Evolutionary conservation across 1,140 invertebrate species (phyloP).

Genomic region (Aethina tumida): DNA sequence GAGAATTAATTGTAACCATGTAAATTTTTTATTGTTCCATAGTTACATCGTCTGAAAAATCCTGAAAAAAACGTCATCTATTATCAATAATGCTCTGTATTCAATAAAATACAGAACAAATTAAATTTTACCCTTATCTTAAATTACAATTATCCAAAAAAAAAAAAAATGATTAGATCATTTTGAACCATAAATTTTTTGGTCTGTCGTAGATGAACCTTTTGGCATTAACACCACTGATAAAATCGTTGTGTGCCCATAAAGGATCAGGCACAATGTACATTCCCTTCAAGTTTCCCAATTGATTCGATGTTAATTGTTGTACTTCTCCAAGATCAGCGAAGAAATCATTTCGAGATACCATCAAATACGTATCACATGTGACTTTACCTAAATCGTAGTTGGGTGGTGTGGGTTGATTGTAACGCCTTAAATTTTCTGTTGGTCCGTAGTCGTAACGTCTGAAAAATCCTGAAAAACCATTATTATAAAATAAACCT

Average conservation of each 20-base stretch:
- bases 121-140: too few species aligned
- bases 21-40: too few species aligned
- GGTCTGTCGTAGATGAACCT: constrained; percentile 19
- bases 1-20: too few species aligned
- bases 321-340: constrained; percentile 21
- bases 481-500: constrained; percentile 5
- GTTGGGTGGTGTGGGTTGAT: constrained; percentile 9
- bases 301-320: constrained; percentile 34
- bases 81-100: too few species aligned
- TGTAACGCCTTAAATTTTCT: constrained; percentile 12
- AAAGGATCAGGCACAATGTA: constrained; percentile 9
- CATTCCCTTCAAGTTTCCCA: constrained; percentile 28
- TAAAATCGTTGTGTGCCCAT: constrained; percentile 20
- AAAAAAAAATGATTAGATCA: too few species aligned
- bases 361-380: constrained; percentile 33
- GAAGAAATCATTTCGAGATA: constrained; percentile 14
- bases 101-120: too few species aligned
- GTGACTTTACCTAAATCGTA: constrained; percentile 11
- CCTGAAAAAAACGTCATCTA: too few species aligned
- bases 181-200: constrained; percentile 10
- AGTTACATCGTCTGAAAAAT: too few species aligned
- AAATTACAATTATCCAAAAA: too few species aligned
- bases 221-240: constrained; percentile 13
- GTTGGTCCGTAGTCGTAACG: constrained; percentile 17
- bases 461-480: constrained; percentile 13